phyloP scores from a whole-genome alignment of 2,797 vertebrate species.

The Chaenodraco wilsoni region DNA sequence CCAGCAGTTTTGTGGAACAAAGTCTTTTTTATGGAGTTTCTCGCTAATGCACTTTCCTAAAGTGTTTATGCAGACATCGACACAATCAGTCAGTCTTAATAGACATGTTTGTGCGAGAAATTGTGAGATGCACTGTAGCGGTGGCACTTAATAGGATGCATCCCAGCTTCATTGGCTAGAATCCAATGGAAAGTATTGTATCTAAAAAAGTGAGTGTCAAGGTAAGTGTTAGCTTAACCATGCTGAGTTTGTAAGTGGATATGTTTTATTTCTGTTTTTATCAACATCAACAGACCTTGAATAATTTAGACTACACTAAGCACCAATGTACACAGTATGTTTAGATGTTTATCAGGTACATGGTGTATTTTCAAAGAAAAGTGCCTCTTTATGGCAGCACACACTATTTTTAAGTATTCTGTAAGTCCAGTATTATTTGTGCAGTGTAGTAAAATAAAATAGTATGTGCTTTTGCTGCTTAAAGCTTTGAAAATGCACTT shows the following conservation, averaged over 20 bases:
- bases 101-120: constrained; percentile 47
- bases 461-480: neutral
- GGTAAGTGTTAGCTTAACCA: constrained; percentile 23
- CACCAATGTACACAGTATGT: neutral
- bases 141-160: constrained; percentile 30
- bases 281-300: neutral
- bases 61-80: constrained; percentile 60
- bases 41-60: constrained; percentile 47
- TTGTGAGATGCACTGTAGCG: constrained; percentile 21
- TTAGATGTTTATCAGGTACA: neutral
- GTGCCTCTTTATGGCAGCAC: neutral
- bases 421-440: neutral
- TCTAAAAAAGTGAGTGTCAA: constrained; percentile 8
- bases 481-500: neutral
- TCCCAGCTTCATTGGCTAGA: constrained; percentile 16
- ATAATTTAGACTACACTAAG: neutral
- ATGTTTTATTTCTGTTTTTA: neutral
- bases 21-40: constrained; percentile 49
- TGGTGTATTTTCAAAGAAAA: neutral
- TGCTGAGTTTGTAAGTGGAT: neutral
- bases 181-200: constrained; percentile 1
- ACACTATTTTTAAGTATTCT: neutral
- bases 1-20: constrained; percentile 60
- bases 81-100: constrained; percentile 54
- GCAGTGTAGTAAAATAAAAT: neutral